Evolutionary conservation across 2,888 invertebrate species (phyloP).

Genomic region (Synergus gifuensis): DNA sequence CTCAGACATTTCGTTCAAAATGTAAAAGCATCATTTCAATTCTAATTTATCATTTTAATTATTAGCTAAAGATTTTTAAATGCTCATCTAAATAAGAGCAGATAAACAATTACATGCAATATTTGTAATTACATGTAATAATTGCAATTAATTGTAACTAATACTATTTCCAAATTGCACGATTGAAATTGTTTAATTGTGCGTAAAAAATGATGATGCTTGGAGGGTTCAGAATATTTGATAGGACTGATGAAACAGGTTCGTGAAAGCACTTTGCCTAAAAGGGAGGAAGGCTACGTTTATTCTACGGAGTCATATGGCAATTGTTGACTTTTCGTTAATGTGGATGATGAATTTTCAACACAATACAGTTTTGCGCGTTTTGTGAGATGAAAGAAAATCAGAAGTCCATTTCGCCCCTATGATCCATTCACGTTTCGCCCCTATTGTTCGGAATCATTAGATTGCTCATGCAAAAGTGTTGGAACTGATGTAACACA

Average conservation of each 20-base stretch:
- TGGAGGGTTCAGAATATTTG: neutral
- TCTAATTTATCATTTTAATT: neutral
- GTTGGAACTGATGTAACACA: conserved; percentile 28
- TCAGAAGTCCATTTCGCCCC: conserved; percentile 34
- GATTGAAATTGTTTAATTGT: neutral
- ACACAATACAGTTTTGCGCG: conserved; percentile 25
- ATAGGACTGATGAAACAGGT: neutral
- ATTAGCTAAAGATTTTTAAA: neutral
- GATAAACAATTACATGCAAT: neutral
- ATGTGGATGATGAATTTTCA: conserved; percentile 38
- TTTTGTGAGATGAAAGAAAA: conserved; percentile 31
- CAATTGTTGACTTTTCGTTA: conserved; percentile 37
- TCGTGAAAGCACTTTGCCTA: conserved; percentile 22
- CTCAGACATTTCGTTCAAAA: neutral
- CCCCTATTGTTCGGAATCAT: conserved; percentile 32
- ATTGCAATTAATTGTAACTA: neutral
- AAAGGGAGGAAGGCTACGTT: neutral
- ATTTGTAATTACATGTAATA: neutral
- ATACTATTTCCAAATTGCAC: neutral
- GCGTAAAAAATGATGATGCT: neutral
- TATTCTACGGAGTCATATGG: neutral
- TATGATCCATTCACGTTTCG: conserved; percentile 29
- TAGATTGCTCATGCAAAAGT: conserved; percentile 33
- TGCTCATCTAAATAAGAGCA: neutral
- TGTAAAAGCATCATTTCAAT: neutral